phyloP scores from a whole-genome alignment of 1,140 invertebrate genomes.

The Macrobrachium nipponense region DNA sequence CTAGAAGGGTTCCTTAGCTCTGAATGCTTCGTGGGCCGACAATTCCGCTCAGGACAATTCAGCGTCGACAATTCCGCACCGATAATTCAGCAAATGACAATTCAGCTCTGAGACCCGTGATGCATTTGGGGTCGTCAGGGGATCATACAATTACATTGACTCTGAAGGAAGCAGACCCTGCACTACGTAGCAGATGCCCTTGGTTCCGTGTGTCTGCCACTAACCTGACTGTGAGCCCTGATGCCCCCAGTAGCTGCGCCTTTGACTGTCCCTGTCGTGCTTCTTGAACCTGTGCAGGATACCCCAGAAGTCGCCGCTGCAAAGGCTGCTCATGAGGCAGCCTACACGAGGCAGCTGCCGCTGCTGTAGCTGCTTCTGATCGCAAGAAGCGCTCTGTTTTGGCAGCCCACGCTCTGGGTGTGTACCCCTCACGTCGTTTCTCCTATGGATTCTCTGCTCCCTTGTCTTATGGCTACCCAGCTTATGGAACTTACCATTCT shows the following conservation, averaged over 20 bases:
- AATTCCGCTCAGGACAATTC: too few species aligned
- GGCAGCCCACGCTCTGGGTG: background rate
- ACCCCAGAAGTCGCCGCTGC: slow-evolving; percentile 48
- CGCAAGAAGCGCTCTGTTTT: slow-evolving; percentile 34
- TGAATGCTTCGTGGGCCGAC: too few species aligned
- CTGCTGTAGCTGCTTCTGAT: slow-evolving; percentile 9
- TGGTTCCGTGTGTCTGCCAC: slow-evolving; percentile 51
- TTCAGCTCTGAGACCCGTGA: slow-evolving; percentile 43
- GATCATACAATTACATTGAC: slow-evolving; percentile 48
- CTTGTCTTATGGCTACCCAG: slow-evolving; percentile 13
- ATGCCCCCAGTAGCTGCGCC: slow-evolving; percentile 24
- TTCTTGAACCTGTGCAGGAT: slow-evolving; percentile 41
- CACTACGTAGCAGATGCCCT: slow-evolving; percentile 48
- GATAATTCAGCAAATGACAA: too few species aligned
- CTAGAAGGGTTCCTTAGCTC: too few species aligned
- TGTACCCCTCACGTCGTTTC: slow-evolving; percentile 14
- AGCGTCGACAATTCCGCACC: too few species aligned
- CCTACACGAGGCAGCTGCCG: slow-evolving; percentile 25
- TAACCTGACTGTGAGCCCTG: slow-evolving; percentile 44
- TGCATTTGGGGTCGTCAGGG: slow-evolving; percentile 32
- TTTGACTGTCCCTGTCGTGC: background rate
- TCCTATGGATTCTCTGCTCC: slow-evolving; percentile 19
- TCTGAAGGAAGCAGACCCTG: slow-evolving; percentile 45
- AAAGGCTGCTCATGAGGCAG: slow-evolving; percentile 5
- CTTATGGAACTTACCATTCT: background rate